Conservation (phyloP, 1,140 invertebrate species). For the Drosophila arawakana region DNA sequence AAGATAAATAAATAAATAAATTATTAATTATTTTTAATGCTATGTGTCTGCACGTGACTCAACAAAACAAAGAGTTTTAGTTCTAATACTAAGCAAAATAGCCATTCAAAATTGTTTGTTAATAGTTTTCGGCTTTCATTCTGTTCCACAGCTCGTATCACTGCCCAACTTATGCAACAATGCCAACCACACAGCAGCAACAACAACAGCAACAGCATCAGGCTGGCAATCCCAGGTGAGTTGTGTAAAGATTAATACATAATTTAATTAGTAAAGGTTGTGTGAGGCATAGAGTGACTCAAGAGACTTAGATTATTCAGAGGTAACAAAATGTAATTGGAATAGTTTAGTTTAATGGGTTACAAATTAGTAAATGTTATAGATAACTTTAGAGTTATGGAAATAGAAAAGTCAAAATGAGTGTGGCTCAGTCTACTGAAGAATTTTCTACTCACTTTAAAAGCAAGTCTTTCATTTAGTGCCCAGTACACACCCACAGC, state of each 20-base stretch:
- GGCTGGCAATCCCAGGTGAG: slow-evolving; percentile 66
- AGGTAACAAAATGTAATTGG: no score
- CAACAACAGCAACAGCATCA: slow-evolving; percentile 63
- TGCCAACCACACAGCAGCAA: slow-evolving; percentile 67
- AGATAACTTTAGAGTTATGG: no score
- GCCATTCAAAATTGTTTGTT: slow-evolving; percentile 5
- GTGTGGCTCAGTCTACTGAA: no score
- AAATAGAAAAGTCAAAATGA: no score
- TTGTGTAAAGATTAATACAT: background rate
- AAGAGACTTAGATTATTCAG: no score
- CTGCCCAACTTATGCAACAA: slow-evolving; percentile 77
- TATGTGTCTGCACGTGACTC: slow-evolving; percentile 77
- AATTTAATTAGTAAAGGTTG: no score
- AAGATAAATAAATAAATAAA: slow-evolving; percentile 22
- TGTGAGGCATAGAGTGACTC: no score
- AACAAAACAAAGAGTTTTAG: slow-evolving; percentile 32
- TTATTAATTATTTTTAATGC: slow-evolving; percentile 44
- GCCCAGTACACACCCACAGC: no score
- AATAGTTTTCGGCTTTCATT: slow-evolving; percentile 29
- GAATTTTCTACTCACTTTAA: no score
- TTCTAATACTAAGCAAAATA: background rate
- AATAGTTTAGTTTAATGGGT: no score
- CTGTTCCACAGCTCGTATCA: slow-evolving; percentile 76
- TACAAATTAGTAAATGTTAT: no score
- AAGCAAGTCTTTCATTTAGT: no score